Percentiles rank a stretch among this genome's conserved stretches.
Evolutionary conservation across 2,888 invertebrate genomes (phyloP).

Genomic region (Arrhopalites spinosus): DNA sequence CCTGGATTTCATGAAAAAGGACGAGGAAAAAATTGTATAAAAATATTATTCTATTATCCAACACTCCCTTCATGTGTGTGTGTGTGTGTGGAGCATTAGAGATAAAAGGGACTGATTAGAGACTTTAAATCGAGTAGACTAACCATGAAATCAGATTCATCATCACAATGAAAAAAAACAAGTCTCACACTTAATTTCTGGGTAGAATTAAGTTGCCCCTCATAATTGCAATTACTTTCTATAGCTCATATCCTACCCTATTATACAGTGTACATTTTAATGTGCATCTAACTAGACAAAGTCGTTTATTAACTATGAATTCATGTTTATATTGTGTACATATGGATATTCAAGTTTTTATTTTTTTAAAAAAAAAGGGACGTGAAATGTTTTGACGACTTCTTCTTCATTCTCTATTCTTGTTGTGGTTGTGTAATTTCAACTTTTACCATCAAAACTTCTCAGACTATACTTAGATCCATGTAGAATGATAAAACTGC

Average conservation of each 20-base stretch:
- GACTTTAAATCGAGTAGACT: neutral
- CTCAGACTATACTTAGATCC: too few relatives aligned
- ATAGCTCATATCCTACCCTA: neutral
- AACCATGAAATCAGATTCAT: constrained; percentile 43
- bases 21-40: too few relatives aligned
- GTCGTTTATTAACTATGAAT: too few relatives aligned
- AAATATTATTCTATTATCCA: too few relatives aligned
- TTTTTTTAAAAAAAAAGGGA: neutral
- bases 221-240: constrained; percentile 26
- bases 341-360: neutral
- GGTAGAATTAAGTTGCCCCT: constrained; percentile 31
- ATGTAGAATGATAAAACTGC: too few relatives aligned
- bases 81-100: neutral
- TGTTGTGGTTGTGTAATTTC: too few relatives aligned
- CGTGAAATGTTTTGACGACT: neutral
- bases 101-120: constrained; percentile 18
- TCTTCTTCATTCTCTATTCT: too few relatives aligned
- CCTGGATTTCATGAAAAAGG: too few relatives aligned
- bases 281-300: neutral
- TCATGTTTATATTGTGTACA: neutral
- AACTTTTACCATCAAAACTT: too few relatives aligned
- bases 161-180: constrained; percentile 28
- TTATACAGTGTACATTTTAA: neutral
- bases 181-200: constrained; percentile 43
- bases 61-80: too few relatives aligned